Base-by-base conservation (phyloP, 2,888 invertebrate genomes). In the Drosophila koepferae region DNA sequence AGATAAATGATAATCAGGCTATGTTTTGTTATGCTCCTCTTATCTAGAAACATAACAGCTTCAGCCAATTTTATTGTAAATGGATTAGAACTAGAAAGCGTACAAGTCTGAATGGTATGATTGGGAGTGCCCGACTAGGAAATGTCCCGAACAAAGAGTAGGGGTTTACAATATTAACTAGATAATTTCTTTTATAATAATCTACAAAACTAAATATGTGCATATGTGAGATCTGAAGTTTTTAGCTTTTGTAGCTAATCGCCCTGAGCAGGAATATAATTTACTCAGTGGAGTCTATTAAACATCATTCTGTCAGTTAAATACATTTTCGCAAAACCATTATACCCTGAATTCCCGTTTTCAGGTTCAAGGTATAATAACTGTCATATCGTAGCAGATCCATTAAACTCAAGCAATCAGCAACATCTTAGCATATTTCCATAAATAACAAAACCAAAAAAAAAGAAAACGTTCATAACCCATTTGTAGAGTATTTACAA, bases 401-500 rank as follows among this genome's bases (percentile, higher is more conserved):
- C 48, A 63, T 65, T 62, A 63, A 65, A 46, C 53, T 41, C 49
- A 16, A 51, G 49, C 59, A 68, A 69, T 53, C 55, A 65, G 55
- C 61, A 41, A 31, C 36, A 41, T 53, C 49, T 43, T 31, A 64
- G 59, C 54, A 36, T 16, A 69, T 70, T 70, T 63, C 46, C 53
- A 70, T 51, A 62, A 64, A 51, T 41, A 53, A 3, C 16, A 36
- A 16, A 10, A 20, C 1, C 3, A 28, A 12, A 38, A 12, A 8
- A n/a, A 48, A 54, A n/a, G n/a, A 43, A 31, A 58, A 36, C 46
- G 34, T n/a, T 53, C 7, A 67, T 56, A 81, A 77, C 72, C 59
- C 54, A 80, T 82, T 85, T 55, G 41, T 70, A 34, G 40, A 49
- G 56, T 60, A 59, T 66, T 80, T 74, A 77, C 76, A 67, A 61